A percentile compares a stretch with the other conserved stretches of the same genome.
Evolutionary conservation across 2,113 vertebrate genomes (phyloP).

Genomic region (Archocentrus centrarchus): DNA sequence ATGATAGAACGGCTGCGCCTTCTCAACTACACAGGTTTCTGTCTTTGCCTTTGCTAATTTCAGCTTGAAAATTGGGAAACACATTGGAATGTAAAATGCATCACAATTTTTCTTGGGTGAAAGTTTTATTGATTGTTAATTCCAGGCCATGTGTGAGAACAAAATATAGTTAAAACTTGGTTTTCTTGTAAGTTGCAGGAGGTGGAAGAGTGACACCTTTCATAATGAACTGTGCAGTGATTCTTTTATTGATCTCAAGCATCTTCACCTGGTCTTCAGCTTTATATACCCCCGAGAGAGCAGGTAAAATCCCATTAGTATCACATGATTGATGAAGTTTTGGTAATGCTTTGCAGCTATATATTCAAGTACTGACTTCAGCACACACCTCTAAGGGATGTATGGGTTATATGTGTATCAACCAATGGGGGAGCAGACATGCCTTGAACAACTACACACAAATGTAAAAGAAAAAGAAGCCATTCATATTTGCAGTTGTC

Average conservation of each 20-base stretch:
- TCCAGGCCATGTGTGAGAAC: background rate
- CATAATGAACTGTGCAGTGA: slow-evolving; percentile 65
- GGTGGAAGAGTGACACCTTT: slow-evolving; percentile 10
- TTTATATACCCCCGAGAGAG: slow-evolving; percentile 33
- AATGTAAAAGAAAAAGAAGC: too few relatives aligned
- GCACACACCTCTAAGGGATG: background rate
- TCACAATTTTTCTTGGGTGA: background rate
- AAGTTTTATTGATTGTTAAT: background rate
- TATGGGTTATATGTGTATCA: too few relatives aligned
- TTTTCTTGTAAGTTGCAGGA: slow-evolving; percentile 43
- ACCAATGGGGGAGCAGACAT: background rate
- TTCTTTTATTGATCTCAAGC: slow-evolving; percentile 55
- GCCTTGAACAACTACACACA: background rate
- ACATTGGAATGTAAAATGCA: background rate
- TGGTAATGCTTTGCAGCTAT: background rate
- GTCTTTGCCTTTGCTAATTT: background rate
- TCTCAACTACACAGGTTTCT: slow-evolving; percentile 58
- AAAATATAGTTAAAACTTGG: background rate
- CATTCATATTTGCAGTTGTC: background rate
- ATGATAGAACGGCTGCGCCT: slow-evolving; percentile 23
- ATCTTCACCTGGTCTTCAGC: slow-evolving; percentile 64
- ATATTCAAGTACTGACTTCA: background rate
- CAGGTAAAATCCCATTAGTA: slow-evolving; percentile 61
- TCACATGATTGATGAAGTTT: background rate
- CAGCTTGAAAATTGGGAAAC: background rate